phyloP scores from a whole-genome alignment of 2,888 invertebrate species.

The Romanomermis culicivorax region DNA sequence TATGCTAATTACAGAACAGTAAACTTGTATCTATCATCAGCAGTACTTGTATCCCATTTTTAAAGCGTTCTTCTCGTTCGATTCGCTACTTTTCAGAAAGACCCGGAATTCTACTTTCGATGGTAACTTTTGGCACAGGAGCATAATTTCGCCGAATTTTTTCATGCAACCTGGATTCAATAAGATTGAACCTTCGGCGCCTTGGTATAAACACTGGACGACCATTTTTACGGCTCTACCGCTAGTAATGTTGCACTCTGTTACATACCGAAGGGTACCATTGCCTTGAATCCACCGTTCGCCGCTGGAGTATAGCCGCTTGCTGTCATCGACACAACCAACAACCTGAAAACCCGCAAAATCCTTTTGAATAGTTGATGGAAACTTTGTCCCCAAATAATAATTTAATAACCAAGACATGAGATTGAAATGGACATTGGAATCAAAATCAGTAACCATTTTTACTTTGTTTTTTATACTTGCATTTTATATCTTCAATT shows the following conservation, averaged over 20 bases:
- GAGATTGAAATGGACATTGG: no score
- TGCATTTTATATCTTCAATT: no score
- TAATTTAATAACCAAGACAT: no score
- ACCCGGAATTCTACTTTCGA: background rate
- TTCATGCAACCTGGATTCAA: background rate
- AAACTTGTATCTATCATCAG: no score
- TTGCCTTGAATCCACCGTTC: background rate
- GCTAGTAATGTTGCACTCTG: background rate
- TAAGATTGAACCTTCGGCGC: background rate
- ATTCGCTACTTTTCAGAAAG: background rate
- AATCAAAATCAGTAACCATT: no score
- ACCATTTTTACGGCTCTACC: background rate
- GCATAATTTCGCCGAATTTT: background rate
- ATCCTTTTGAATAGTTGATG: no score
- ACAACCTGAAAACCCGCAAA: no score
- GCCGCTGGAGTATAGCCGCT: background rate
- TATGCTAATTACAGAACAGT: no score
- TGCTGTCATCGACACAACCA: background rate
- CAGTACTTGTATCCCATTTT: background rate
- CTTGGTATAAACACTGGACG: background rate
- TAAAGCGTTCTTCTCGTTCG: background rate
- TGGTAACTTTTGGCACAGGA: background rate
- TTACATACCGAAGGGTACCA: background rate
- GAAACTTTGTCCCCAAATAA: no score
- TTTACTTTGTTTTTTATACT: no score